phyloP scores from a whole-genome alignment of 2,113 vertebrate species.

The Lepus timidus region DNA sequence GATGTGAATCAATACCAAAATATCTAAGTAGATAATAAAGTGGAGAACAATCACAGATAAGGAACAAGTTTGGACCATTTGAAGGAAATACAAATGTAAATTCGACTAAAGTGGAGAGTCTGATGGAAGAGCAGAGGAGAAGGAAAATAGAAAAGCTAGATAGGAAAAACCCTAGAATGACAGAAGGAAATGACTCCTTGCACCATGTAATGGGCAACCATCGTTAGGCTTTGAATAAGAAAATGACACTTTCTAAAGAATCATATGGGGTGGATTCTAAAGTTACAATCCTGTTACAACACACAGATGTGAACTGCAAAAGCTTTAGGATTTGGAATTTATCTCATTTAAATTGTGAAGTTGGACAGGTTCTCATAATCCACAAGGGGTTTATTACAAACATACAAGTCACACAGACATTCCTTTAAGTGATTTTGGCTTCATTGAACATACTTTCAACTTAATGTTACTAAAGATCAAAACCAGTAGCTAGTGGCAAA shows the following conservation, averaged over 20 bases:
- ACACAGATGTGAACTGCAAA: conserved; percentile 20
- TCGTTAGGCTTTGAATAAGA: conserved; percentile 11
- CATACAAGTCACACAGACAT: neutral
- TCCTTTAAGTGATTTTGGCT: conserved; percentile 58
- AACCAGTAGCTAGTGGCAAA: conserved; percentile 51
- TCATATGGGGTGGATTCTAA: neutral
- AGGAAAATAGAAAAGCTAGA: neutral
- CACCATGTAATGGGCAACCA: neutral
- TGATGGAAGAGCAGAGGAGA: neutral
- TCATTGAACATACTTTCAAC: conserved; percentile 61
- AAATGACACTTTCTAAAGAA: conserved; percentile 33
- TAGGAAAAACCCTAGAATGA: neutral
- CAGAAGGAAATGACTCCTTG: conserved; percentile 12
- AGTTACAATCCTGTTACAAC: neutral
- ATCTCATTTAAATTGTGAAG: neutral
- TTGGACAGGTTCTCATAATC: conserved; percentile 31
- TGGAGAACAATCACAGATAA: neutral
- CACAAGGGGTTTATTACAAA: neutral
- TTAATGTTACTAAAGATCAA: conserved; percentile 64
- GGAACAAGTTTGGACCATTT: neutral
- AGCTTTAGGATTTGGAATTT: neutral
- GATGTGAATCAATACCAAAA: neutral
- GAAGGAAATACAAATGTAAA: conserved; percentile 29
- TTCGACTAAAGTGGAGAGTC: neutral
- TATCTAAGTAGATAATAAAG: neutral